Evolutionary conservation across 1,140 invertebrate species (phyloP).

Genomic region (Andrena cerasifolii): DNA sequence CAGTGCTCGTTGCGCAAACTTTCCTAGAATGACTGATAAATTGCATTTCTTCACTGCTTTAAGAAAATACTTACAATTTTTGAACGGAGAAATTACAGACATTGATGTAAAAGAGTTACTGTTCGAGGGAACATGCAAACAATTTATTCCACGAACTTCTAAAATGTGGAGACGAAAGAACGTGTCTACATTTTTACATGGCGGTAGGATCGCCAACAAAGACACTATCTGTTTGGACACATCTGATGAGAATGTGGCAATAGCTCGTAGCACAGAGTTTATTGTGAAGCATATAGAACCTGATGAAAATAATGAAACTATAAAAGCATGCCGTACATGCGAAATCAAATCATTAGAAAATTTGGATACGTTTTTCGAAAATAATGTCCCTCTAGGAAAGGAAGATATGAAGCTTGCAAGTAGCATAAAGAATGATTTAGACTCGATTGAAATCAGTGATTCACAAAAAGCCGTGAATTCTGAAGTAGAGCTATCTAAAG

Average conservation of each 20-base stretch:
- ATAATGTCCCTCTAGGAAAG: not conserved
- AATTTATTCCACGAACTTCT: slow-evolving; percentile 71
- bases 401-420: not conserved
- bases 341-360: not conserved
- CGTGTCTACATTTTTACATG: slow-evolving; percentile 72
- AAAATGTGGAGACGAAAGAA: slow-evolving; percentile 78
- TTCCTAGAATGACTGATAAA: slow-evolving; percentile 79
- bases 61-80: slow-evolving; percentile 75
- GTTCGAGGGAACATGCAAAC: slow-evolving; percentile 75
- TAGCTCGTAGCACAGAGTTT: slow-evolving; percentile 70
- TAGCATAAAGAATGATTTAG: not conserved
- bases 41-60: slow-evolving; percentile 77
- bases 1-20: slow-evolving; percentile 79
- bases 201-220: slow-evolving; percentile 76
- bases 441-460: not conserved
- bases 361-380: slow-evolving; percentile 7
- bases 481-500: slow-evolving; percentile 14
- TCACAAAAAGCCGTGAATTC: slow-evolving; percentile 1
- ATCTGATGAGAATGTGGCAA: slow-evolving; percentile 71
- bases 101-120: slow-evolving; percentile 72
- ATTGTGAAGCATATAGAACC: slow-evolving; percentile 60
- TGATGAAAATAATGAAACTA: slow-evolving; percentile 10
- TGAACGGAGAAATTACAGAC: slow-evolving; percentile 74
- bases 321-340: not conserved
- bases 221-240: slow-evolving; percentile 71